These are phyloP conservation scores for Tachysurus vachellii DNA, from an alignment of 2,113 vertebrate species.

Conservation along the genomic window DNA sequence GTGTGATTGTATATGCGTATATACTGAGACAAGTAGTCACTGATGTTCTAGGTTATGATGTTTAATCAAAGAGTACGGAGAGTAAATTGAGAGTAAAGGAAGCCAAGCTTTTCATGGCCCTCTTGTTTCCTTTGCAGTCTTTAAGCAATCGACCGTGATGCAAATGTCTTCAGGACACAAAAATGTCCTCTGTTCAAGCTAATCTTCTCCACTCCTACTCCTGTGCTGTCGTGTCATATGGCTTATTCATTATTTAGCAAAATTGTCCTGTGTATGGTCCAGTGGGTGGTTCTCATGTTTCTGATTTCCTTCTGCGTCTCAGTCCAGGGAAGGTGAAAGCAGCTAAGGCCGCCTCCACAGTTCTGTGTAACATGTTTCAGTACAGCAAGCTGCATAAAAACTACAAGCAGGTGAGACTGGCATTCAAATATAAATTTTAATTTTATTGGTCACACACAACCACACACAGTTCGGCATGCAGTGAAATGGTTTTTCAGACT, in stretches of 20 bases:
- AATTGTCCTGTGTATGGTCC: constrained; percentile 41
- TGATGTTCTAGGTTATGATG: not conserved
- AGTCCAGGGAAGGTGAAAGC: constrained; percentile 86
- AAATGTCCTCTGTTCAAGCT: not conserved
- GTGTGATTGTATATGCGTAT: not conserved
- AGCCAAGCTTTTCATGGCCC: not conserved
- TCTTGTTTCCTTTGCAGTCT: not conserved
- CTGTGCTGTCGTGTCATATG: constrained; percentile 1
- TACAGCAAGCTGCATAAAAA: constrained; percentile 93
- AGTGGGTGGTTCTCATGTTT: constrained; percentile 43
- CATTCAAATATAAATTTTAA: no score
- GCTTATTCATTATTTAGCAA: constrained; percentile 51
- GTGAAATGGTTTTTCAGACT: no score
- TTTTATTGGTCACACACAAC: no score
- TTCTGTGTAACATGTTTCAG: constrained; percentile 94
- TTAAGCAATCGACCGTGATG: not conserved
- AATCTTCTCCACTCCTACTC: not conserved
- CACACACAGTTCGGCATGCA: no score
- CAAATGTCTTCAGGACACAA: not conserved
- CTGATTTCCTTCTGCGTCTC: constrained; percentile 44
- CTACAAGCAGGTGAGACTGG: constrained; percentile 82
- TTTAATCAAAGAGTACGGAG: not conserved
- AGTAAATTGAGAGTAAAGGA: not conserved
- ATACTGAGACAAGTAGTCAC: not conserved
- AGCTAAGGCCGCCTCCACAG: constrained; percentile 85